Percentiles rank a stretch among this genome's conserved stretches.
Evolutionary conservation across 2,113 vertebrate genomes (phyloP).

Genomic region (Chiloscyllium plagiosum): DNA sequence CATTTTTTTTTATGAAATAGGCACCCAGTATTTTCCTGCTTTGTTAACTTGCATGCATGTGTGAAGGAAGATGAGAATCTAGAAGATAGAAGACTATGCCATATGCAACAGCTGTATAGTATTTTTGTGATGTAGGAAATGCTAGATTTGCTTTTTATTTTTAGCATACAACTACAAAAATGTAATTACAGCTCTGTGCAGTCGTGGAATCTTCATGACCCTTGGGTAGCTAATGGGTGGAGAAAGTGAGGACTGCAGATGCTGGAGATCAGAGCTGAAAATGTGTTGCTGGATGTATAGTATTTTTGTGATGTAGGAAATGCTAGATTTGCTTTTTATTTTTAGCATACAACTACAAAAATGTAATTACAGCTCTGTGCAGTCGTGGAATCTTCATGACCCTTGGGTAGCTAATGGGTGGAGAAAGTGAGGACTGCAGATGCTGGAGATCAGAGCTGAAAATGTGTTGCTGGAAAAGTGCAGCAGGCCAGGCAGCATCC

Average conservation of each 20-base stretch:
- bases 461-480: too few relatives aligned
- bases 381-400: background rate
- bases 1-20: background rate
- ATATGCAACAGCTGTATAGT: background rate
- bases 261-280: too few relatives aligned
- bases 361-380: background rate
- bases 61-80: background rate
- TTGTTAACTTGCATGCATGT: background rate
- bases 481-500: too few relatives aligned
- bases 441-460: too few relatives aligned
- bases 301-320: background rate
- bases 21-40: background rate
- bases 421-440: too few relatives aligned
- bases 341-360: background rate
- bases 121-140: background rate
- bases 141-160: background rate
- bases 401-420: background rate
- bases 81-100: background rate
- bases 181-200: background rate
- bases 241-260: too few relatives aligned
- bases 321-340: background rate
- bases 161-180: background rate
- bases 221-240: background rate
- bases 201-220: background rate
- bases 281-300: too few relatives aligned